Evolutionary conservation across 2,888 invertebrate species (phyloP).

Genomic region (Zeuzera pyrina): DNA sequence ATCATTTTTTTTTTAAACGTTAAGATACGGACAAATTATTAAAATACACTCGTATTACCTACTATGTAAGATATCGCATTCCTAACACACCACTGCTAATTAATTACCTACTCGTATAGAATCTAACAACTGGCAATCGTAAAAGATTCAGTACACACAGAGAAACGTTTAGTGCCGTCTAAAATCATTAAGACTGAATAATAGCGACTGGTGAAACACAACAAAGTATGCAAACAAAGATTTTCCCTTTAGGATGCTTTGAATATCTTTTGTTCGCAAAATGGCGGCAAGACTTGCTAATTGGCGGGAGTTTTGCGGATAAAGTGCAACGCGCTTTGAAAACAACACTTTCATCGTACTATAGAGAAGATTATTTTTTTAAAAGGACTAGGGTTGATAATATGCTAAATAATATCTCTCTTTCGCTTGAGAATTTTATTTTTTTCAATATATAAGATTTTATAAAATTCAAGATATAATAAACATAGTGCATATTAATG

Average conservation of each 20-base stretch:
- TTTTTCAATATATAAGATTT: no score
- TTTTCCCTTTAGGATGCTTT: constrained; percentile 38
- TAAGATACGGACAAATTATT: neutral
- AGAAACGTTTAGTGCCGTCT: constrained; percentile 21
- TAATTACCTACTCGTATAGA: constrained; percentile 46
- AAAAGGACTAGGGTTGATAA: no score
- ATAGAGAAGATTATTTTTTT: no score
- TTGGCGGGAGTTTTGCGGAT: constrained; percentile 42
- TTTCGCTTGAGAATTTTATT: no score
- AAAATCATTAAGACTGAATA: constrained; percentile 41
- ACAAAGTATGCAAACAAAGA: constrained; percentile 43
- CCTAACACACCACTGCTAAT: constrained; percentile 48
- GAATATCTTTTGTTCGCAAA: constrained; percentile 49
- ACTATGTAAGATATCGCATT: constrained; percentile 7
- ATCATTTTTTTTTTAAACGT: neutral
- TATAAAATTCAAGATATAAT: no score
- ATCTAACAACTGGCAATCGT: constrained; percentile 22
- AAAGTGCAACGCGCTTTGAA: no score
- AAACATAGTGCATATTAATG: no score
- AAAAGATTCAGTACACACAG: constrained; percentile 23
- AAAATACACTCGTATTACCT: no score
- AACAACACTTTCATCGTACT: no score
- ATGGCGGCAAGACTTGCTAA: constrained; percentile 46
- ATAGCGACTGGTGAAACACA: constrained; percentile 31
- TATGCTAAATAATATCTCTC: no score